These are phyloP conservation scores for Uria lomvia DNA, from an alignment of 2,113 vertebrate species.

Conservation along the genomic window DNA sequence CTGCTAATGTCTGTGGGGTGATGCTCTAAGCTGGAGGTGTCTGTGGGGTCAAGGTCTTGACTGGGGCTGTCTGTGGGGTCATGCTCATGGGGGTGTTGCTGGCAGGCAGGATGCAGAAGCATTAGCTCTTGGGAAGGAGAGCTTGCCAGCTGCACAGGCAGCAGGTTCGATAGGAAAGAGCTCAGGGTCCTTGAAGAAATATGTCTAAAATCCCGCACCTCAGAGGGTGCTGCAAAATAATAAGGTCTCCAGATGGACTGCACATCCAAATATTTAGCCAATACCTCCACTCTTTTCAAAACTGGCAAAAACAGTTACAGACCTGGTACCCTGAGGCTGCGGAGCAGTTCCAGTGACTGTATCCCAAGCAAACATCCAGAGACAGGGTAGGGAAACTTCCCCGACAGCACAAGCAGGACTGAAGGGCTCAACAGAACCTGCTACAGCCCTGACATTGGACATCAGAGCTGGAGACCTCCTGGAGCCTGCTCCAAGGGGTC, in stretches of 20 bases:
- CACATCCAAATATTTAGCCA: background rate
- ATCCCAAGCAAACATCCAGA: background rate
- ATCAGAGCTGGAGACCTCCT: background rate
- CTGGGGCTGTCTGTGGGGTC: background rate
- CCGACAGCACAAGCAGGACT: accelerated
- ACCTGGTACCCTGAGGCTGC: background rate
- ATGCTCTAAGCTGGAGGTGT: no score
- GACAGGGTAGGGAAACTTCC: background rate
- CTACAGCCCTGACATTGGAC: background rate
- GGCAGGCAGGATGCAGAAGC: background rate
- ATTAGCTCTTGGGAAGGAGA: background rate
- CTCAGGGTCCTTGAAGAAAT: background rate
- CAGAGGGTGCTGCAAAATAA: background rate
- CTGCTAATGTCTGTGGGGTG: background rate
- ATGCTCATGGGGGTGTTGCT: background rate
- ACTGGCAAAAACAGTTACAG: background rate
- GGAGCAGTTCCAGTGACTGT: accelerated
- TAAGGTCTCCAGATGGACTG: background rate
- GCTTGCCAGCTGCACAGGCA: background rate
- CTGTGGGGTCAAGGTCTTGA: background rate
- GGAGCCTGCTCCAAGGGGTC: background rate
- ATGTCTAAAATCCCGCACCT: background rate
- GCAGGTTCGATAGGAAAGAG: background rate
- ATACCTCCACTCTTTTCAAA: background rate
- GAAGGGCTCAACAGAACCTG: background rate